Percentiles rank a stretch among this genome's conserved stretches.
These are phyloP conservation scores for Actinernus sp. DNA, from an alignment of 92 coral and sea anemone genomes.

Conservation along the genomic window DNA sequence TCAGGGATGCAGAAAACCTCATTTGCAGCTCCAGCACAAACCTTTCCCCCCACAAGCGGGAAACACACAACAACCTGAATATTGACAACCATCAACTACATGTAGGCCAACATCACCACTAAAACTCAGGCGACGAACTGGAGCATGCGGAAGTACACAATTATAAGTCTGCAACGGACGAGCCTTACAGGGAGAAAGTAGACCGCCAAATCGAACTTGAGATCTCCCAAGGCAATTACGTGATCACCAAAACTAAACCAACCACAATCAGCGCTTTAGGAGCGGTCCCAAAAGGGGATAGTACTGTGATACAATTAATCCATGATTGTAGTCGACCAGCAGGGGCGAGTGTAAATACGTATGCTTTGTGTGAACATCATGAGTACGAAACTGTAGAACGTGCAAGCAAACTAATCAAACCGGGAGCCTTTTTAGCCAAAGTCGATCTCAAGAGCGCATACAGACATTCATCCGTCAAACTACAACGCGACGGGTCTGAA, in stretches of 20 bases:
- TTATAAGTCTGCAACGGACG: slow-evolving; percentile 27
- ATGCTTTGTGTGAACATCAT: not conserved
- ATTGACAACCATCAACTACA: not conserved
- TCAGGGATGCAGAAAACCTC: slow-evolving; percentile 19
- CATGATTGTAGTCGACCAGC: slow-evolving; percentile 23
- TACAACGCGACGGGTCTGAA: too few species aligned
- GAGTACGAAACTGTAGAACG: slow-evolving; percentile 5
- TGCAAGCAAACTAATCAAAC: not conserved
- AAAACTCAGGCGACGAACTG: slow-evolving; percentile 3
- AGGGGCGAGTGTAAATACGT: slow-evolving; percentile 9
- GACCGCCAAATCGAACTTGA: slow-evolving; percentile 21
- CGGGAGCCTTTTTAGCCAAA: slow-evolving; percentile 1
- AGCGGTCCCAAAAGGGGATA: slow-evolving; percentile 27
- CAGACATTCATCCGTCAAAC: not conserved
- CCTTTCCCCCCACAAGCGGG: slow-evolving; percentile 1
- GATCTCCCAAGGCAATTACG: slow-evolving; percentile 10
- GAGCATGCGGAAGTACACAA: slow-evolving; percentile 8
- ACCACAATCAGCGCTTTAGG: slow-evolving; percentile 14
- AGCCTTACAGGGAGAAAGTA: slow-evolving; percentile 5
- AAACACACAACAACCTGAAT: slow-evolving; percentile 16
- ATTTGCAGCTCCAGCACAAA: slow-evolving; percentile 2
- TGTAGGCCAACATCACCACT: slow-evolving; percentile 10
- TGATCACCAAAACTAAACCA: slow-evolving; percentile 10
- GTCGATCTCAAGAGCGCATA: not conserved
- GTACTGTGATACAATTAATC: slow-evolving; percentile 23